Evolutionary conservation across 2,888 invertebrate genomes (phyloP).

Genomic region (Idaea biselata): DNA sequence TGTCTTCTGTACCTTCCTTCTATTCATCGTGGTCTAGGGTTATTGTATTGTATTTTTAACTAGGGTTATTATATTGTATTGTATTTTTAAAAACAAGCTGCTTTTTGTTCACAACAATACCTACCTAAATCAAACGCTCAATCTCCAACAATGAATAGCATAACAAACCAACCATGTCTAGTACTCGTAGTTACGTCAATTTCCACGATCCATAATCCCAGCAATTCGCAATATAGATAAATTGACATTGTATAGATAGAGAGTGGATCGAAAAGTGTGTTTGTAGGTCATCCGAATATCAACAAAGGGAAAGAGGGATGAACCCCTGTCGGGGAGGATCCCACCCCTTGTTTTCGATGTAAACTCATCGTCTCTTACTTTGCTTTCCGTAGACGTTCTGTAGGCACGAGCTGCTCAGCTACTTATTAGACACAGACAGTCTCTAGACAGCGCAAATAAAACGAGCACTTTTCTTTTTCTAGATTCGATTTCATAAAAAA

Average conservation of each 20-base stretch:
- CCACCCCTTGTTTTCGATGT: slow-evolving; percentile 32
- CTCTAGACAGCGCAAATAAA: slow-evolving; percentile 1
- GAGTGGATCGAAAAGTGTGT: slow-evolving; percentile 56
- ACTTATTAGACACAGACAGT: background rate
- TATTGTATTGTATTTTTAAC: too few relatives aligned
- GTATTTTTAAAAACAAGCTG: slow-evolving; percentile 11
- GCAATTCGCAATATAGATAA: slow-evolving; percentile 30
- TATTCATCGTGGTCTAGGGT: too few relatives aligned
- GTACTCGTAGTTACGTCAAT: background rate
- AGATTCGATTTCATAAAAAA: background rate
- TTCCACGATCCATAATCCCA: slow-evolving; percentile 6
- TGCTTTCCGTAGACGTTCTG: slow-evolving; percentile 22
- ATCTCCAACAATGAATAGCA: background rate
- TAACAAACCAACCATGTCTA: slow-evolving; percentile 5
- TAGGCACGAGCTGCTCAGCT: slow-evolving; percentile 11
- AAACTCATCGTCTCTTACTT: slow-evolving; percentile 31
- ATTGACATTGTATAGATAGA: slow-evolving; percentile 17
- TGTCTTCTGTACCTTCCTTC: too few relatives aligned
- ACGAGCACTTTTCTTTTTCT: background rate
- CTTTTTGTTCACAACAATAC: background rate
- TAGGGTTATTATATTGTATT: too few relatives aligned
- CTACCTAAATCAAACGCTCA: background rate
- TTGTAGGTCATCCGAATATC: slow-evolving; percentile 72
- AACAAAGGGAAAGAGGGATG: slow-evolving; percentile 51
- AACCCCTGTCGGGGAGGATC: slow-evolving; percentile 35